Base-by-base conservation (phyloP, 2,888 invertebrate genomes). In the Epirrhoe tristata region DNA sequence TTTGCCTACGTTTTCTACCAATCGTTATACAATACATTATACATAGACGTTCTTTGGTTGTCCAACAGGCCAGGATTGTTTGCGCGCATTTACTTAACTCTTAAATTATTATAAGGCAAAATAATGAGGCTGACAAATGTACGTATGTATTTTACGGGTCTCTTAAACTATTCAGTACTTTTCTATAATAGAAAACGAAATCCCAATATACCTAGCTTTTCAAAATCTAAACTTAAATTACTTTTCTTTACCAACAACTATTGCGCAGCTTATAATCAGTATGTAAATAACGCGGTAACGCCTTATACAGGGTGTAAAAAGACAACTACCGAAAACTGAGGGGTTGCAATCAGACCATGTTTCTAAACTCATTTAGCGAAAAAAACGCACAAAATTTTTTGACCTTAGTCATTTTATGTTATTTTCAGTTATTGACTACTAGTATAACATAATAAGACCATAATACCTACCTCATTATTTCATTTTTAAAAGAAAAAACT, bases 1-100 rank as follows among this genome's bases (percentile, higher is more conserved):
- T 64, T 79, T 76, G 76, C 77, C 82, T 82, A 81, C 77, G 63
- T 72, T 71, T 67, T 65, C 81, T 83, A 84, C 71, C 71, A 61
- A 69, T 74, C 69, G 72, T 76, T 74, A 77, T 73, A 74, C 73
- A 77, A 74, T 78, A 82, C 71, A 78, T 75, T 81, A 81, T 79
- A 83, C 66, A 77, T 71, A 79, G 70, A 80, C 78, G 71, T 80
- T 77, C 88, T 88, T 88, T 88, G 88, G 88, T 88, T 80, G 81
- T 67, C 70, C 59, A 62, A 61, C 72, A 76, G 78, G 78, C 80
- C 74, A 78, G 81, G 75, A 72, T 48, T 77, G 84, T 83, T 83
- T 86, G 86, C 84, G 83, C 84, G 78, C 60, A 62, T 58, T 66
- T 34, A 63, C 48, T 63, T 48, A 54, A 63, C 12, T 55, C 54